Evolutionary conservation across 2,113 vertebrate genomes (phyloP), one percentile per base, ranked within the genome.

Genomic region (Microtus richardsoni): DNA sequence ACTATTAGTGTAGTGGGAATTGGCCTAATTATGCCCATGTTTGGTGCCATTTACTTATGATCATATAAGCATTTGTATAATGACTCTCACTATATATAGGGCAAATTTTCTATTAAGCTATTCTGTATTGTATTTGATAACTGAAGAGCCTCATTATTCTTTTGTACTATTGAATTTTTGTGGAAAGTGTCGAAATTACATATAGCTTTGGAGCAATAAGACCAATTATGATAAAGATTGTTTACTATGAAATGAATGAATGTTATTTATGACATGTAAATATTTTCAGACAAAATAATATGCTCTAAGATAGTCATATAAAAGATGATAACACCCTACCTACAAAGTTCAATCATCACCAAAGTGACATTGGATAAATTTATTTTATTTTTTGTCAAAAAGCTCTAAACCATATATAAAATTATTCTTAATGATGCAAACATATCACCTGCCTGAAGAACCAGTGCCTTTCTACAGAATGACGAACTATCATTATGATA

Each of bases 21-120:
- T 95, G 75, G 68, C 36, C 44, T 89, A 91, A 95, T 94, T 95
- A 49, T 70, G 19, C 24, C 16, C 28, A 7, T 12, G 89, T 83
- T 89, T 91, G 62, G 80, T 64, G 33, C 10, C 28, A 84, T 79
- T 94, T 89, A 75, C 16, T 87, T 94, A 89, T 74, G 16, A 89
- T 74, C 30, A 47, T 93, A 54, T 86, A 30, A 74, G 30, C 13
- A 89, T 94, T 91, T 91, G 82, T 91, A 77, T 75, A 41, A 87
- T 3, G 9, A 39, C 41, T 68, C 64, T 66, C 30, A 33, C 5
- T 88, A 91, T 86, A 83, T 19, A 70, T 21, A 78, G 58, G 70
- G 41, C 36, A 92, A 91, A 94, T 47, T 86, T 88, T 22, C 49
- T 78, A 49, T 36, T 47, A 36, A 2, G 2, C 30, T 44, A 62